phyloP scores from a whole-genome alignment of 2,797 vertebrate species.

The Sebastes taczanowskii region DNA sequence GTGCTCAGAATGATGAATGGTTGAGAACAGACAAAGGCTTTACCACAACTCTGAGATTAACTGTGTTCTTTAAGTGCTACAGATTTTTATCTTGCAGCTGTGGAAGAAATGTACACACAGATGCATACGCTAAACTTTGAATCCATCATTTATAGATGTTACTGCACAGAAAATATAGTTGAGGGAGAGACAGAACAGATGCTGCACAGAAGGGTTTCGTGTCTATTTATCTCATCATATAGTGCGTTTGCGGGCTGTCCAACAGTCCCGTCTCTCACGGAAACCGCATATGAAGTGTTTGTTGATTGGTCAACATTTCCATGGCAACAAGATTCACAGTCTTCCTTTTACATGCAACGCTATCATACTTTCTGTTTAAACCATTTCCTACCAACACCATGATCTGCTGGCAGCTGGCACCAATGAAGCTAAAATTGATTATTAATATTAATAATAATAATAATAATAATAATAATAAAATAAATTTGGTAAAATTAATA shows the following conservation, averaged over 20 bases:
- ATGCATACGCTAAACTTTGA: background rate
- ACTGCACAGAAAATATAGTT: background rate
- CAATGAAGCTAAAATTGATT: background rate
- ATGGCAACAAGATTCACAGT: background rate
- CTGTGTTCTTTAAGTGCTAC: background rate
- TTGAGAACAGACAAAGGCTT: background rate
- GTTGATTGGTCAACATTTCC: constrained; percentile 32
- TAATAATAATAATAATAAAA: no score
- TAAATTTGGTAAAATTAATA: background rate
- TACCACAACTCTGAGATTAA: background rate
- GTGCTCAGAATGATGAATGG: background rate
- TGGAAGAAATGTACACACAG: background rate
- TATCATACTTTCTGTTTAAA: background rate
- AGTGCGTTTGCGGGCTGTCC: background rate
- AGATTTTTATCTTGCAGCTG: background rate
- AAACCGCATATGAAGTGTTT: constrained; percentile 34
- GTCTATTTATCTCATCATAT: background rate
- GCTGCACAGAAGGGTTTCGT: background rate
- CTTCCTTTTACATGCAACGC: background rate
- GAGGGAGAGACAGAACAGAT: background rate
- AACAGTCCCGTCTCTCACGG: background rate
- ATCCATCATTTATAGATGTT: background rate
- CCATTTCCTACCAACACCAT: background rate
- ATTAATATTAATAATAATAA: no score
- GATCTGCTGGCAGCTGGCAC: fast-evolving